Evolutionary conservation across 2,888 invertebrate genomes (phyloP).

Genomic region (Hyalella azteca): DNA sequence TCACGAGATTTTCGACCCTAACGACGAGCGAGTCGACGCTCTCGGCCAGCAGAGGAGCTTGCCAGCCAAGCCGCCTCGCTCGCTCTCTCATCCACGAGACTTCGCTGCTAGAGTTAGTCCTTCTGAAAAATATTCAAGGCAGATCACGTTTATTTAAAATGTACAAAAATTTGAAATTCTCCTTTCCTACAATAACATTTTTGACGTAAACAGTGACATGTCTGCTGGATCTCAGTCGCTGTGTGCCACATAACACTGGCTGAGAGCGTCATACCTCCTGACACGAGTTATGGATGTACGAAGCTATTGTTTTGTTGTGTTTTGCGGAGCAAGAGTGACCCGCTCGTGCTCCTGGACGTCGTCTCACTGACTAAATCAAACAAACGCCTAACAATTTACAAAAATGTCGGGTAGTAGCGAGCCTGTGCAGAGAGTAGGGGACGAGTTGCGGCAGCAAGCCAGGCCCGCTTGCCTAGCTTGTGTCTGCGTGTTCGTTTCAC

Average conservation of each 20-base stretch:
- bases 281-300: neutral
- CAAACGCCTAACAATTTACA: constrained; percentile 40
- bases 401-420: constrained; percentile 32
- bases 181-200: neutral
- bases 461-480: constrained; percentile 38
- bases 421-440: neutral
- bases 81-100: neutral
- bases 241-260: neutral
- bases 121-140: neutral
- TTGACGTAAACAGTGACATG: neutral
- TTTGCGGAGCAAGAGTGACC: constrained; percentile 1
- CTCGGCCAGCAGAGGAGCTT: neutral
- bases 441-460: constrained; percentile 23
- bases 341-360: constrained; percentile 26
- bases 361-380: constrained; percentile 39
- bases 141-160: neutral
- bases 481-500: too few species aligned
- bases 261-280: neutral
- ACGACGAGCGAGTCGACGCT: neutral
- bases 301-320: neutral
- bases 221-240: neutral
- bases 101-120: neutral
- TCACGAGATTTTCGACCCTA: constrained; percentile 8
- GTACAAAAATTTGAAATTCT: neutral
- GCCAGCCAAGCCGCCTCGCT: constrained; percentile 7